Percentiles rank a stretch among this genome's conserved stretches.
Conservation (phyloP, 2,113 vertebrate genomes). For the Grantiella picta region DNA sequence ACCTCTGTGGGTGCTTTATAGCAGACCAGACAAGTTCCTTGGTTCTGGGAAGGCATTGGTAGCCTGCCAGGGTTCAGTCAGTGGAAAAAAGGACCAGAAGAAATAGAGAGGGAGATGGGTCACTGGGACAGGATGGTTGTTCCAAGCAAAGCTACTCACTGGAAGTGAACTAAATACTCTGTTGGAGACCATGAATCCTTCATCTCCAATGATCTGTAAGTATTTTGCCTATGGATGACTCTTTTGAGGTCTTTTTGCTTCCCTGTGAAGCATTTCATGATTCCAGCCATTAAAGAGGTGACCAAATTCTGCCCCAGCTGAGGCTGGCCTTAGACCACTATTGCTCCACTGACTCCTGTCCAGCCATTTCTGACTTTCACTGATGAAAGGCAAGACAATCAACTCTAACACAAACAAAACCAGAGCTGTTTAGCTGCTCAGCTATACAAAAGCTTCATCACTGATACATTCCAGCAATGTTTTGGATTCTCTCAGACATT, state of each 20-base stretch:
- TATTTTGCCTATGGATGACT: background rate
- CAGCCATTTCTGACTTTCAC: slow-evolving; percentile 8
- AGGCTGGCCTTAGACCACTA: background rate
- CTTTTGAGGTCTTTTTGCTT: background rate
- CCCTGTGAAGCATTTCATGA: background rate
- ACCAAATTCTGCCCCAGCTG: background rate
- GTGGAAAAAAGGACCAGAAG: background rate
- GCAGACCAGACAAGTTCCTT: background rate
- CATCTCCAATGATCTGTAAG: background rate
- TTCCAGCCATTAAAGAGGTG: background rate
- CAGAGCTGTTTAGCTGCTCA: slow-evolving; percentile 29
- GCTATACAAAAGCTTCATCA: slow-evolving; percentile 13
- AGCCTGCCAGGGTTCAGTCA: background rate
- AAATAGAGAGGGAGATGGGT: background rate
- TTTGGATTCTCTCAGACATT: slow-evolving; percentile 52
- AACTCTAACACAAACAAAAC: slow-evolving; percentile 35
- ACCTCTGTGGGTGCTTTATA: background rate
- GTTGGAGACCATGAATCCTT: background rate
- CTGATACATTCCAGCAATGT: slow-evolving; percentile 55
- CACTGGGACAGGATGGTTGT: background rate
- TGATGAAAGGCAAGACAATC: background rate
- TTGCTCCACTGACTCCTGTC: background rate
- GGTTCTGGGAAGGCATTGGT: background rate
- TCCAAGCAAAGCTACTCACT: background rate
- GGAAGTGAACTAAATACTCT: background rate